Base-by-base conservation (phyloP, 2,113 vertebrate species). In the Semicossyphus pulcher region DNA sequence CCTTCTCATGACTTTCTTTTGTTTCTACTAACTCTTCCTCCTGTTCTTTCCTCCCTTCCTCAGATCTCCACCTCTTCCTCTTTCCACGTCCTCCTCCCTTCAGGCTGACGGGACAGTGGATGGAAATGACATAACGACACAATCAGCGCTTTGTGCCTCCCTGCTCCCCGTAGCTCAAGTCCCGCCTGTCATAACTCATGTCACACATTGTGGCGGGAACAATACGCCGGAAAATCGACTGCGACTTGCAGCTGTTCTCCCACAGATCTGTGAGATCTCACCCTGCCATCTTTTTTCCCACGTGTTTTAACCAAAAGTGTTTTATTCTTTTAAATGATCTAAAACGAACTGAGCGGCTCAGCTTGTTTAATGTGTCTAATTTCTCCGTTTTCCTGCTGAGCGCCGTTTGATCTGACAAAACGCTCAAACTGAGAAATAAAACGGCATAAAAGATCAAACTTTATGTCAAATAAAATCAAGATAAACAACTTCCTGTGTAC, bases 121-220 rank as follows among this genome's bases (percentile, higher is more conserved):
- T 74, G 75, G 64, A 74, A 75, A 42, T 45, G 47, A 60, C 21
- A 47, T 29, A 42, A 66, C 1, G n/a, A 54, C 64, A 54, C 63
- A 61, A 66, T 70, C 81, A 32, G 59, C 70, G 44, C 37, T 42
- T 67, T 37, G 54, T 45, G 18, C 72, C 51, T 58, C 58, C n/a
- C n/a, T n/a, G n/a, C n/a, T n/a, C n/a, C n/a, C n/a, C n/a, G n/a
- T n/a, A n/a, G n/a, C n/a, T n/a, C n/a, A n/a, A n/a, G n/a, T n/a
- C n/a, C 51, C 2, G 18, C 54, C 66, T 28, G 67, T 78, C 80
- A 69, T 63, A 69, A 48, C 53, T 41, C 72, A n/a, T 29, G 69
- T 78, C 63, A 68, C 51, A 59, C 69, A 68, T 67, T 48, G 54
- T 31, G 45, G 4, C 44, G 59, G 14, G 41, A 79, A 79, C 54